phyloP scores from a whole-genome alignment of 2,888 invertebrate species.

The Agapetus fuscipes region DNA sequence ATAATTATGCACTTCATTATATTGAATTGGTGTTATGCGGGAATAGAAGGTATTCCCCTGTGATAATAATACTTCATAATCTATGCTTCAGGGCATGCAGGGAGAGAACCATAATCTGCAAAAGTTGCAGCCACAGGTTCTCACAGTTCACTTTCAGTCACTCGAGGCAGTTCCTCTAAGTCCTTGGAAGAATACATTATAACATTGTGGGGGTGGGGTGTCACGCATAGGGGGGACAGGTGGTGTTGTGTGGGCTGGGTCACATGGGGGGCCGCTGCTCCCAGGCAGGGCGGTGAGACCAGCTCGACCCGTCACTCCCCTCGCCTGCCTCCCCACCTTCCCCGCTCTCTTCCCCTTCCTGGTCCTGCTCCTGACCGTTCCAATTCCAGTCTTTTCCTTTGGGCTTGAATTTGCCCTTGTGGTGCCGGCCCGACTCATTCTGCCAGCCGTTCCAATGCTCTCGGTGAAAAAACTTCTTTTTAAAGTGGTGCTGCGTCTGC shows the following conservation, averaged over 20 bases:
- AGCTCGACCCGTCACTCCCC: conserved; percentile 3
- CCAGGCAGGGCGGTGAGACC: conserved; percentile 33
- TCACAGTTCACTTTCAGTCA: neutral
- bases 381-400: conserved; percentile 69
- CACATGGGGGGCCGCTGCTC: conserved; percentile 41
- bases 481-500: conserved; percentile 59
- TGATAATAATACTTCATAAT: no score
- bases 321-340: conserved; percentile 1
- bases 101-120: no score
- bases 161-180: no score
- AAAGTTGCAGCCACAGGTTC: conserved; percentile 7
- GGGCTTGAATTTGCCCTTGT: conserved; percentile 57
- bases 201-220: no score
- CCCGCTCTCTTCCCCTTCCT: neutral
- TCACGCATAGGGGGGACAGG: neutral
- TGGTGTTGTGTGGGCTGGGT: conserved; percentile 24
- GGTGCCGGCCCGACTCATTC: conserved; percentile 33
- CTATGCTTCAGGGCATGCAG: no score
- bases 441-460: conserved; percentile 55
- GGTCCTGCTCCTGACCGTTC: conserved; percentile 24
- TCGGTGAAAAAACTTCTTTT: conserved; percentile 75
- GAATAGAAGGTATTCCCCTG: no score
- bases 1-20: no score
- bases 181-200: no score
- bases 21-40: no score